Percentiles rank a stretch among this genome's conserved stretches.
Conservation (phyloP, 2,888 invertebrate genomes). For the Drosophila siamana region DNA sequence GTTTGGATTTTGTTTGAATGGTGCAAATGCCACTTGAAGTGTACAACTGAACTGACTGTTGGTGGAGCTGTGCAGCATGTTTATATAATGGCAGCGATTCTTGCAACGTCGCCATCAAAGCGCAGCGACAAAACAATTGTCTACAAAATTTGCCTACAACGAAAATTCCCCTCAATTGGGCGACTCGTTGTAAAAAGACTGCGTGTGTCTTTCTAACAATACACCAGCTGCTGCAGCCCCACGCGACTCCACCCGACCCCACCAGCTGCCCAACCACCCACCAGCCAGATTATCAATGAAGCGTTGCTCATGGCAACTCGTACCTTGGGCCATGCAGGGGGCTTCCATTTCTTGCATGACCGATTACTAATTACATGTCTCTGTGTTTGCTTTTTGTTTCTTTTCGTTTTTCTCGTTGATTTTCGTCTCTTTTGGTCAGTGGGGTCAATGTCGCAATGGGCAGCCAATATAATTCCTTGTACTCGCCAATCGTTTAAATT, state of each 20-base stretch:
- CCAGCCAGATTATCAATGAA: constrained; percentile 71
- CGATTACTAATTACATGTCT: constrained; percentile 80
- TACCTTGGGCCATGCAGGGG: constrained; percentile 45
- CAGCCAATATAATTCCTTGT: constrained; percentile 35
- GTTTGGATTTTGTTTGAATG: constrained; percentile 11
- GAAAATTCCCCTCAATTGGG: constrained; percentile 57
- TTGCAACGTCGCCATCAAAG: constrained; percentile 75
- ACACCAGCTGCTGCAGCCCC: constrained; percentile 27
- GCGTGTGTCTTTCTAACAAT: constrained; percentile 67
- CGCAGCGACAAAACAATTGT: constrained; percentile 81
- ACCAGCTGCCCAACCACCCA: constrained; percentile 32
- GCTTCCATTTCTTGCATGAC: constrained; percentile 83
- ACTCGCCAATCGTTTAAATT: constrained; percentile 25
- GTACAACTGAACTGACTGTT: constrained; percentile 75
- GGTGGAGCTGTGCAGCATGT: constrained; percentile 61
- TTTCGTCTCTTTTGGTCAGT: constrained; percentile 47
- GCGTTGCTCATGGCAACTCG: constrained; percentile 51
- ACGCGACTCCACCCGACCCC: constrained; percentile 6
- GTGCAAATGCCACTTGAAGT: constrained; percentile 71
- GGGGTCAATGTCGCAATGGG: constrained; percentile 79
- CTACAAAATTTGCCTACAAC: constrained; percentile 64
- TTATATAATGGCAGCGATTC: constrained; percentile 81
- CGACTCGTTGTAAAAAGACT: constrained; percentile 54
- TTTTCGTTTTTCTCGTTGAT: neutral
- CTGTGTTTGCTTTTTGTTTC: constrained; percentile 14